Conservation (phyloP, 2,888 invertebrate genomes). For the Caenorhabditis plicata region DNA sequence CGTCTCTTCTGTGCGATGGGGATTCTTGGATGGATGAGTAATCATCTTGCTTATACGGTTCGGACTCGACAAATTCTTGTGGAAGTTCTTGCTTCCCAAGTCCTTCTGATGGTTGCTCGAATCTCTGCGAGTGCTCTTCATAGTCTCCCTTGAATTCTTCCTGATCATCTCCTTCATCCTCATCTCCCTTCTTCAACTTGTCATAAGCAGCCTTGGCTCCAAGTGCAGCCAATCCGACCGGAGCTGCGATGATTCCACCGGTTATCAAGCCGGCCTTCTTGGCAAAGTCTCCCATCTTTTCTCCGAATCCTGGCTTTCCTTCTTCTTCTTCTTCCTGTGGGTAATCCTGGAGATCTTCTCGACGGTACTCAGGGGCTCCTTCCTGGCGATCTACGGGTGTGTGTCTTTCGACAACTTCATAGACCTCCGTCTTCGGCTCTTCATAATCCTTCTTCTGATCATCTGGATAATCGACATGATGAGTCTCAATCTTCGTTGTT, state of each 20-base stretch:
- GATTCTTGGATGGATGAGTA: too few species aligned
- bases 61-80: too few species aligned
- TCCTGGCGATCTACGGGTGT: neutral
- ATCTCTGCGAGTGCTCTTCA: too few species aligned
- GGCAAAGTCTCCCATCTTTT: slow-evolving; percentile 37
- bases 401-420: neutral
- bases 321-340: slow-evolving; percentile 14
- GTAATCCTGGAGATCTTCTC: neutral
- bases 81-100: too few species aligned
- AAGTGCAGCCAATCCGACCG: slow-evolving; percentile 42
- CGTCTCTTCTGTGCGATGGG: too few species aligned
- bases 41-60: too few species aligned
- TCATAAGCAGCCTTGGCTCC: slow-evolving; percentile 49
- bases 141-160: neutral
- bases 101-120: too few species aligned
- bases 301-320: slow-evolving; percentile 30
- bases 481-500: neutral
- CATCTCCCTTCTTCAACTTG: slow-evolving; percentile 22
- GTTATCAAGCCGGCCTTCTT: slow-evolving; percentile 50
- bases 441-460: slow-evolving; percentile 2
- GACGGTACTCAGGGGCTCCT: neutral
- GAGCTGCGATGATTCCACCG: slow-evolving; percentile 49
- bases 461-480: neutral
- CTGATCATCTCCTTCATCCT: slow-evolving; percentile 11
- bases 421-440: slow-evolving; percentile 1